Conservation (phyloP, 1,140 invertebrate species). For the Muscidifurax raptorellus region DNA sequence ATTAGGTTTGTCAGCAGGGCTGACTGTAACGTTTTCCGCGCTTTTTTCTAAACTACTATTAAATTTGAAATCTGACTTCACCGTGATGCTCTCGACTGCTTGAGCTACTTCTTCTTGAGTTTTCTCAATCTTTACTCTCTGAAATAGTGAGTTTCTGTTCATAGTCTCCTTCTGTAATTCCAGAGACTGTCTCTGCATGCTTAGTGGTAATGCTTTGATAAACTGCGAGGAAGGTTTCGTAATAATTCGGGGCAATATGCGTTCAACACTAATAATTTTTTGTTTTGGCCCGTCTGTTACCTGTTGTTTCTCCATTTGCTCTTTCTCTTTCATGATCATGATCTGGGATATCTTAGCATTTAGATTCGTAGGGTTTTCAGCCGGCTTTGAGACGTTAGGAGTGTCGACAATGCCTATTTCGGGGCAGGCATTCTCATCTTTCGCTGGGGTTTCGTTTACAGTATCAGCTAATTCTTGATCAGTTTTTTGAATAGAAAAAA, state of each 20-base stretch:
- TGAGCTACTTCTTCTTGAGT: not conserved
- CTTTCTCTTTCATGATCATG: slow-evolving; percentile 25
- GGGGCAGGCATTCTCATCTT: not conserved
- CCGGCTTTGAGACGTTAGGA: slow-evolving; percentile 21
- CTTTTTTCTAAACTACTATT: not conserved
- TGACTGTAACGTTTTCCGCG: not conserved
- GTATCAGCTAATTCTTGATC: slow-evolving; percentile 5
- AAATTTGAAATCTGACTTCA: not conserved
- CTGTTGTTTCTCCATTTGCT: not conserved
- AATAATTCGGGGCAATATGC: not conserved
- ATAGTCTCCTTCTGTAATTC: not conserved
- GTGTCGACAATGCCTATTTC: slow-evolving; percentile 36
- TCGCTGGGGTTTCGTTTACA: slow-evolving; percentile 32
- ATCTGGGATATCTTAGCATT: slow-evolving; percentile 33
- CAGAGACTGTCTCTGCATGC: not conserved
- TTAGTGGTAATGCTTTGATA: not conserved
- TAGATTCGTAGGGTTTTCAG: slow-evolving; percentile 35
- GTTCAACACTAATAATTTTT: not conserved
- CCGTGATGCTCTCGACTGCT: slow-evolving; percentile 31
- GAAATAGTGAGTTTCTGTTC: not conserved
- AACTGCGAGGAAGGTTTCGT: not conserved
- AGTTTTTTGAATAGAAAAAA: slow-evolving; percentile 27
- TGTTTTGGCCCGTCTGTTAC: not conserved
- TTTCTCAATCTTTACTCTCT: slow-evolving; percentile 23
- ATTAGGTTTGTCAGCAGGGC: not conserved